Evolutionary conservation across 2,888 invertebrate species (phyloP).

Genomic region (Neria commutata): DNA sequence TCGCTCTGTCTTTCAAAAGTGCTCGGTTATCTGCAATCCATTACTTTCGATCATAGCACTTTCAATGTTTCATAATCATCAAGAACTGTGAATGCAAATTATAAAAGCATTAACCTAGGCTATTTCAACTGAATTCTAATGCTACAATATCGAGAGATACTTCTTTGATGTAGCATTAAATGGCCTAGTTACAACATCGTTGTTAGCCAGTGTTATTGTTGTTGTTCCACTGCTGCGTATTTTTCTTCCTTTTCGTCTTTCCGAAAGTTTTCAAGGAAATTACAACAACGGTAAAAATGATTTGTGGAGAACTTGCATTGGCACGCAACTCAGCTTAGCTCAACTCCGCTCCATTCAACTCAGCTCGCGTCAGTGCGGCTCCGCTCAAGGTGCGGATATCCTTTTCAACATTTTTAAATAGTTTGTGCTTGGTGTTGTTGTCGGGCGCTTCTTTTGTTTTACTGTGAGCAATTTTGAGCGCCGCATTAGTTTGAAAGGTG

Average conservation of each 20-base stretch:
- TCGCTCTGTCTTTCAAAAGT: too few relatives aligned
- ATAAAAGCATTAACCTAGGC: too few relatives aligned
- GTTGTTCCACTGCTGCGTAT: too few relatives aligned
- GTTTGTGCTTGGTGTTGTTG: background rate
- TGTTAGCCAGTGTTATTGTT: background rate
- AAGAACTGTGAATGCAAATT: too few relatives aligned
- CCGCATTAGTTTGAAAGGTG: slow-evolving; percentile 11
- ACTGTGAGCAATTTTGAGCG: slow-evolving; percentile 25
- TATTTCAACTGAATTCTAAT: too few relatives aligned
- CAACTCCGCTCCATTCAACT: background rate
- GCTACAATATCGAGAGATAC: too few relatives aligned
- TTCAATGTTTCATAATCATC: too few relatives aligned
- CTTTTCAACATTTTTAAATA: slow-evolving; percentile 43
- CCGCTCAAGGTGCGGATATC: slow-evolving; percentile 43
- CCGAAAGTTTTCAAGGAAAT: slow-evolving; percentile 28
- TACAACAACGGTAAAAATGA: slow-evolving; percentile 41
- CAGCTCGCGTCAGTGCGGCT: background rate
- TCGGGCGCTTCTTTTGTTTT: slow-evolving; percentile 30
- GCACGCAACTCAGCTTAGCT: slow-evolving; percentile 56
- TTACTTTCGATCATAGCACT: too few relatives aligned
- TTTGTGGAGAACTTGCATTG: slow-evolving; percentile 54
- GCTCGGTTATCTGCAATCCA: too few relatives aligned
- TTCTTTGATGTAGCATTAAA: too few relatives aligned
- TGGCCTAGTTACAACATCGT: too few relatives aligned
- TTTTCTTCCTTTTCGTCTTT: slow-evolving; percentile 13